Base-by-base conservation (phyloP, 2,797 vertebrate genomes). In the Pteronotus mesoamericanus region DNA sequence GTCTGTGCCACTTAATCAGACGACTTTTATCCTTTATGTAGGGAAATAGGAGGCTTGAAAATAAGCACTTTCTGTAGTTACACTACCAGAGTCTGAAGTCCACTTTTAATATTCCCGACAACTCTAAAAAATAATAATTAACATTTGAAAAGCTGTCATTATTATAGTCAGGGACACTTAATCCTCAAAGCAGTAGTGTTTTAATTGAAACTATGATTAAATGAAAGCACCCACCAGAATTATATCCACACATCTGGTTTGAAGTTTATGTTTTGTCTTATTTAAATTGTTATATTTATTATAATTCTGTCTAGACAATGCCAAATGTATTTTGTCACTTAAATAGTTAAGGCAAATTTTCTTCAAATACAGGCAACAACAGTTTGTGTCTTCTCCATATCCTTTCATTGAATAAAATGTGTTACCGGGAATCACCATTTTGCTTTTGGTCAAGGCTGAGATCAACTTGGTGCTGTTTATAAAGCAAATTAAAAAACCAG, bases 81-180 rank as follows among this genome's bases (percentile, higher is more conserved):
- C 19, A 72, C 68, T 75, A 88, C 19, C 39, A 92, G 51, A 90
- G 82, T 87, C 80, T 96, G 75, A 96, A 94, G 96, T 37, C 55
- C 87, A 93, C 89, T 97, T 91, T 94, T 94, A 95, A 96, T 97
- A 97, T 78, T 96, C 61, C 61, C 48, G 44, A 83, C 66, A 93
- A 84, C 37, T 94, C 46, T 95, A 86, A 98, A 97, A 92, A 96
- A 84, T 94, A 98, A 97, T 57, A 79, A 98, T 96, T 92, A 97
- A 53, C 72, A 66, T 87, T 90, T 95, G 91, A 95, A 99, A 98
- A 98, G 98, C 98, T 98, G 98, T 98, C 98, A 98, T 99, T 99
- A 98, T 90, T 98, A 98, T 16, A 98, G 98, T 97, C 98, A 98
- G 97, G 98, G 98, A 98, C 98, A 99, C 98, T 99, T 99, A 99